These are phyloP conservation scores for Antigone vipio DNA, from an alignment of 2,113 vertebrate genomes.

Conservation along the genomic window DNA sequence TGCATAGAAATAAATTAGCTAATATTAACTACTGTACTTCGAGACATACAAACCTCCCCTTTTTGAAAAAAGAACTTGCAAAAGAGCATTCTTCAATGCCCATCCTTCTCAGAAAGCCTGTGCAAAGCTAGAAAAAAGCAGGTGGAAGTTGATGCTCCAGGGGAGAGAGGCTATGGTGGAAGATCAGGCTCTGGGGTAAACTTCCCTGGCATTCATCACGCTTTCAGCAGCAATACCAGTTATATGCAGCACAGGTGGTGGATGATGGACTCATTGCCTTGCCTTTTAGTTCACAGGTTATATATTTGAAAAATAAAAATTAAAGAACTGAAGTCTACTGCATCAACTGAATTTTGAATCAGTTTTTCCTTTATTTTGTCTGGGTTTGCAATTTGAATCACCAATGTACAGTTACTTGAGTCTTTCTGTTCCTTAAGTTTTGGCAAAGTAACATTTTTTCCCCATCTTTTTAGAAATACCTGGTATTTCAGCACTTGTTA, in stretches of 20 bases:
- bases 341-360: neutral
- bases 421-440: neutral
- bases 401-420: neutral
- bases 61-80: neutral
- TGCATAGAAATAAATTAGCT: neutral
- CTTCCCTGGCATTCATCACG: neutral
- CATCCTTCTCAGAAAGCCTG: neutral
- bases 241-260: neutral
- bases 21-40: neutral
- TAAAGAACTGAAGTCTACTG: neutral
- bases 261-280: neutral
- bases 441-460: neutral
- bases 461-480: neutral
- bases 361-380: neutral
- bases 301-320: neutral
- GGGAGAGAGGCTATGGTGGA: rapidly evolving
- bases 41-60: neutral
- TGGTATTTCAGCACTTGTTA: neutral
- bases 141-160: neutral
- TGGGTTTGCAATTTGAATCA: neutral
- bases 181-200: neutral
- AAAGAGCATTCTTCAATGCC: neutral
- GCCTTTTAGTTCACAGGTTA: neutral
- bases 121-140: neutral
- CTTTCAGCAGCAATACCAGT: neutral